phyloP scores from a whole-genome alignment of 2,113 vertebrate species.

The Leucopsar rothschildi region DNA sequence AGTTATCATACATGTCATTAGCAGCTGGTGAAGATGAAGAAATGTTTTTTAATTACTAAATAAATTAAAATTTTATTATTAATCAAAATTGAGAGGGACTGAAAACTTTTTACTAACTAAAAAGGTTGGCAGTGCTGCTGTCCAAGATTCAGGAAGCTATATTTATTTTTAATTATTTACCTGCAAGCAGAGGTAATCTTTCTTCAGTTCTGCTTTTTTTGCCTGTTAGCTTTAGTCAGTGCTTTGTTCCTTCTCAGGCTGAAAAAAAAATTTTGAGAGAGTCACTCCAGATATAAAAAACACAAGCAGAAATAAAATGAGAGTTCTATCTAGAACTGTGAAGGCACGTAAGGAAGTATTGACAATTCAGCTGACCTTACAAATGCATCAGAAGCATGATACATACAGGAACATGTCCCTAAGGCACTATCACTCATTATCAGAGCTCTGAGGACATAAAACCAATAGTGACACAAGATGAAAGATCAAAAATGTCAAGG shows the following conservation, averaged over 20 bases:
- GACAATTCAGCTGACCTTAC: background rate
- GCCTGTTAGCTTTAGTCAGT: background rate
- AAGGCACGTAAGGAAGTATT: background rate
- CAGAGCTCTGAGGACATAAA: background rate
- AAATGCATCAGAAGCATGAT: background rate
- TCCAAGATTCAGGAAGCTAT: background rate
- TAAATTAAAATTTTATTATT: background rate
- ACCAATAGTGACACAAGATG: background rate
- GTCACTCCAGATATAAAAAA: background rate
- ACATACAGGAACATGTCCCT: background rate
- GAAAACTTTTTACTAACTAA: background rate
- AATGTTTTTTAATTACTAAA: background rate
- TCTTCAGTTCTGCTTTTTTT: background rate
- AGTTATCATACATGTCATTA: background rate
- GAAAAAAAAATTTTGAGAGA: background rate
- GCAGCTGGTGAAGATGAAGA: background rate
- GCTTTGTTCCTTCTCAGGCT: background rate
- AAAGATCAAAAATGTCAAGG: background rate
- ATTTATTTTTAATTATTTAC: background rate
- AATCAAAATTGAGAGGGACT: background rate
- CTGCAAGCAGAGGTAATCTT: background rate
- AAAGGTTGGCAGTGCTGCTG: background rate
- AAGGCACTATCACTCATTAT: background rate
- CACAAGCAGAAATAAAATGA: background rate
- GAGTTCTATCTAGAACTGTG: background rate